A percentile compares a stretch with the other conserved stretches of the same genome.
These are phyloP conservation scores for Melipona quadrifasciata DNA, from an alignment of 1,140 invertebrate species.

Conservation along the genomic window DNA sequence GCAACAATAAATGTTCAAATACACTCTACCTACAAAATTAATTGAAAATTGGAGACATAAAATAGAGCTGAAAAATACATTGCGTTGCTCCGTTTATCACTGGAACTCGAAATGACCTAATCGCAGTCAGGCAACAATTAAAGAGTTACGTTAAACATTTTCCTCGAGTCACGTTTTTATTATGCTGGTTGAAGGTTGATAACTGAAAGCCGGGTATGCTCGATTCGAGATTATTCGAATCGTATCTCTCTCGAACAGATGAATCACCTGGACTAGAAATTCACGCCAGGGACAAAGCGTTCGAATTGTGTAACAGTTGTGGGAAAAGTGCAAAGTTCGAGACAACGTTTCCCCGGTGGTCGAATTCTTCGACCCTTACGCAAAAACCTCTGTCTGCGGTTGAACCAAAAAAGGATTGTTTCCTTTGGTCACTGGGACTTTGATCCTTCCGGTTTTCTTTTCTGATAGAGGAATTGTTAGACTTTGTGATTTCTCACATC, in stretches of 20 bases:
- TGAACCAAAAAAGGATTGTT: background rate
- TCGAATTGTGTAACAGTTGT: background rate
- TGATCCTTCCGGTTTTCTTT: background rate
- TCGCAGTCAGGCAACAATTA: background rate
- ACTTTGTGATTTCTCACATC: background rate
- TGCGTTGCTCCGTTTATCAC: background rate
- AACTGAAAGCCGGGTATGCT: background rate
- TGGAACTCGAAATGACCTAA: background rate
- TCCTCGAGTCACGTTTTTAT: slow-evolving; percentile 49
- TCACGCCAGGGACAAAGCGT: background rate
- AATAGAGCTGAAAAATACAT: background rate
- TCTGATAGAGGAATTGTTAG: background rate
- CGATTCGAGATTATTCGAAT: slow-evolving; percentile 26
- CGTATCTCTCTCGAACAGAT: background rate
- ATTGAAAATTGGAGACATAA: background rate
- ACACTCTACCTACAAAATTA: no score
- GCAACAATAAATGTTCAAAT: no score
- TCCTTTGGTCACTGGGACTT: background rate
- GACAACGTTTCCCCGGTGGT: background rate
- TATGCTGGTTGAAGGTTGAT: slow-evolving; percentile 22
- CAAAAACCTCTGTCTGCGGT: background rate
- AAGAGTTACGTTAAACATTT: background rate
- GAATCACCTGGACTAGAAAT: slow-evolving; percentile 5
- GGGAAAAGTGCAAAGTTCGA: background rate
- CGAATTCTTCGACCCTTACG: slow-evolving; percentile 7